phyloP scores from a whole-genome alignment of 2,113 vertebrate species.

The Macrotis lagotis region DNA sequence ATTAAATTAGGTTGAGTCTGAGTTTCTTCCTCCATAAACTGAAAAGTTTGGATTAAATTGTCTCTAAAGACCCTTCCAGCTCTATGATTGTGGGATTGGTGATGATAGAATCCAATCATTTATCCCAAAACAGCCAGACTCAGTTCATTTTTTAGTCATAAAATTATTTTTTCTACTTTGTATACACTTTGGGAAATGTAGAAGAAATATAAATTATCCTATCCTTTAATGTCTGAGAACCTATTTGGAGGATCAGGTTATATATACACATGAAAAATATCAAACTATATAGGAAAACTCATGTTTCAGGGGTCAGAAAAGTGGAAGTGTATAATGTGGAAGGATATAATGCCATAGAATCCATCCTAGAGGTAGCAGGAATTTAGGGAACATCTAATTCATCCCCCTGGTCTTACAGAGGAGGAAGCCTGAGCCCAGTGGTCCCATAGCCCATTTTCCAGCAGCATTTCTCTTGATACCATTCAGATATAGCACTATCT shows the following conservation, averaged over 20 bases:
- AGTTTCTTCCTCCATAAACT: background rate
- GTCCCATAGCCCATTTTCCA: background rate
- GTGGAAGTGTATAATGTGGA: background rate
- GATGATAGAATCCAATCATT: background rate
- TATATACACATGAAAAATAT: background rate
- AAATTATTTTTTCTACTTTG: no score
- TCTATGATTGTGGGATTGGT: background rate
- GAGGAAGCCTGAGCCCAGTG: background rate
- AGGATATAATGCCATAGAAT: background rate
- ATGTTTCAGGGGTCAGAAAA: background rate
- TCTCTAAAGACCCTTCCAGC: background rate
- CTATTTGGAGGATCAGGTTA: background rate
- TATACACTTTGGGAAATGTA: background rate
- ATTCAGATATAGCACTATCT: background rate
- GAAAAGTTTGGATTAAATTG: background rate
- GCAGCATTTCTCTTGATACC: no score
- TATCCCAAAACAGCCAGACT: background rate
- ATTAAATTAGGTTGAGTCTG: background rate
- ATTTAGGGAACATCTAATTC: background rate
- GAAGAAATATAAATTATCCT: background rate
- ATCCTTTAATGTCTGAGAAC: background rate
- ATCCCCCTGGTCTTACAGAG: background rate
- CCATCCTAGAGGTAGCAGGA: background rate
- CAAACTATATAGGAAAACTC: background rate
- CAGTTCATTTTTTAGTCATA: background rate